phyloP scores from a whole-genome alignment of 1,140 invertebrate genomes.

The Heliothis virescens region DNA sequence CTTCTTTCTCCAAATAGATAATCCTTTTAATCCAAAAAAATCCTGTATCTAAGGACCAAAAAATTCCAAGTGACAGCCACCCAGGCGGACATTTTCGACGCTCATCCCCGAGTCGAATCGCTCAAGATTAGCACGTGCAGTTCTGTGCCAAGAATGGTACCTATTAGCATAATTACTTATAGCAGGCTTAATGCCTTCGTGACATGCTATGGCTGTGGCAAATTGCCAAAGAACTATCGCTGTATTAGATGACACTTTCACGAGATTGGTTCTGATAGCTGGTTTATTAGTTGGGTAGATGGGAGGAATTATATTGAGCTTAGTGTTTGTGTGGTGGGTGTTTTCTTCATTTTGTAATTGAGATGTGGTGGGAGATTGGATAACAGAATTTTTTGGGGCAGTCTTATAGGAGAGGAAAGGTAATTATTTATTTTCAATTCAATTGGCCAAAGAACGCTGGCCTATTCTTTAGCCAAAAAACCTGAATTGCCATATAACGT shows the following conservation, averaged over 20 bases:
- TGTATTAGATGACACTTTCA: constrained; percentile 3
- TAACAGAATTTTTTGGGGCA: no score
- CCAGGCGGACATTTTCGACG: constrained; percentile 1
- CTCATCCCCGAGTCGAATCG: constrained; percentile 29
- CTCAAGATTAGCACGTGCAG: constrained; percentile 42
- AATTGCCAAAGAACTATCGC: constrained; percentile 27
- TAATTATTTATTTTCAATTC: no score
- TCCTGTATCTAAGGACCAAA: not conserved
- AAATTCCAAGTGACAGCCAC: not conserved
- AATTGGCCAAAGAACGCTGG: no score
- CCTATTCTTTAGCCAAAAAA: no score
- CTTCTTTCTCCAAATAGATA: no score
- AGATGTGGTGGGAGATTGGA: no score
- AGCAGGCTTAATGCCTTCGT: constrained; percentile 35
- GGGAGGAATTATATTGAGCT: no score
- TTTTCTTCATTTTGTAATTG: no score
- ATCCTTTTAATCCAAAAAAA: not conserved
- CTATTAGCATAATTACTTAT: constrained; percentile 55
- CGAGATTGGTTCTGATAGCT: not conserved
- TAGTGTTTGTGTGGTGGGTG: no score
- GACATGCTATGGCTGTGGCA: constrained; percentile 44
- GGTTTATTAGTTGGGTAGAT: no score
- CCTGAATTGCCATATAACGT: no score
- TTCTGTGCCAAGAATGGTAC: not conserved
- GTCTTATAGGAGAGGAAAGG: no score